Conservation (phyloP, 2,888 invertebrate genomes). For the Dione vanillae region DNA sequence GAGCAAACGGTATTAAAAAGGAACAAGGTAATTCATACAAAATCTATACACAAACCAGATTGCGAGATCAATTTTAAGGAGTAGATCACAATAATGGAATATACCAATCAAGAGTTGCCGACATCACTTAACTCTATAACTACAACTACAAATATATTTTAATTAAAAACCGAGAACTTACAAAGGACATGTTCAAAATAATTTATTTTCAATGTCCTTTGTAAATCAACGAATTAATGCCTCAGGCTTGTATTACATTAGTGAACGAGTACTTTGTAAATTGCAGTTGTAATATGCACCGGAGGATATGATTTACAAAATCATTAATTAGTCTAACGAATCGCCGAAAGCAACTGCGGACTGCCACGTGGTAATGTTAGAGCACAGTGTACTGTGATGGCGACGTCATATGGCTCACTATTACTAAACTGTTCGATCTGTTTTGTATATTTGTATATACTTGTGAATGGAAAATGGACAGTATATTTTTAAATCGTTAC, state of each 20-base stretch:
- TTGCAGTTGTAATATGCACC: not conserved
- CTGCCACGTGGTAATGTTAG: not conserved
- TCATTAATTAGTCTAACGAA: constrained; percentile 28
- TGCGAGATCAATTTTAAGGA: constrained; percentile 5
- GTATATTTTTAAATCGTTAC: not conserved
- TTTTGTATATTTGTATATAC: too few species aligned
- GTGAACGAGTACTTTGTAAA: not conserved
- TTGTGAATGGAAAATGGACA: not conserved
- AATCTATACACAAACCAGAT: not conserved
- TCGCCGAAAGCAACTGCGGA: constrained; percentile 17
- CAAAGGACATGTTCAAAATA: too few species aligned
- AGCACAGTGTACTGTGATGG: not conserved
- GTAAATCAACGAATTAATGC: not conserved
- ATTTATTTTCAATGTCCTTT: not conserved
- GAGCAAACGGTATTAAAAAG: not conserved
- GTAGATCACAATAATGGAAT: not conserved
- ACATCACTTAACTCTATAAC: not conserved
- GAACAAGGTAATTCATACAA: constrained; percentile 7
- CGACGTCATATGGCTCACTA: constrained; percentile 7
- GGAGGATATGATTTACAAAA: constrained; percentile 12
- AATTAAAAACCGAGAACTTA: too few species aligned
- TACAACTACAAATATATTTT: too few species aligned
- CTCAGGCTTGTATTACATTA: not conserved
- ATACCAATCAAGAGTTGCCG: not conserved
- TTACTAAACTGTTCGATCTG: not conserved